Conservation (phyloP, 2,888 invertebrate genomes). For the Drosophila atripex region DNA sequence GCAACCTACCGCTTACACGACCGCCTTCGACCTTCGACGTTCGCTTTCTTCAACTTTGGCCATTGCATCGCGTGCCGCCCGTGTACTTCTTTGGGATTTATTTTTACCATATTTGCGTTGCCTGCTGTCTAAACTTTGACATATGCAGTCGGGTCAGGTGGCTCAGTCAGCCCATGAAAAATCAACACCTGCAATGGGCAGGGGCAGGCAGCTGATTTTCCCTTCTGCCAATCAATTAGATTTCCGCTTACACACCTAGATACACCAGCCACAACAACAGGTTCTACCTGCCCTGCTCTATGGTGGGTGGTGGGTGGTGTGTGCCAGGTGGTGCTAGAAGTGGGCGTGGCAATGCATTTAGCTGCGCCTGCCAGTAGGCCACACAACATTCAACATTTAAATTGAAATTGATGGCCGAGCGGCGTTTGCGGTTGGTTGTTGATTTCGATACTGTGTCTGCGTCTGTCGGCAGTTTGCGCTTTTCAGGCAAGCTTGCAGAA, state of each 20-base stretch:
- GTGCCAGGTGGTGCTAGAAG: background rate
- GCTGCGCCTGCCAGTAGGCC: conserved; percentile 52
- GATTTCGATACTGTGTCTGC: conserved; percentile 28
- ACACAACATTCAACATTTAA: conserved; percentile 63
- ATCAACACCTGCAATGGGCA: conserved; percentile 59
- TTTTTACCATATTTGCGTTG: conserved; percentile 75
- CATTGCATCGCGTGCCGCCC: conserved; percentile 71
- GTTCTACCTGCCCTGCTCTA: conserved; percentile 17
- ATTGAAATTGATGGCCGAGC: conserved; percentile 71
- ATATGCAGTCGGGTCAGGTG: conserved; percentile 58
- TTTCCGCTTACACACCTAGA: conserved; percentile 41
- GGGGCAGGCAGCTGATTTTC: conserved; percentile 13
- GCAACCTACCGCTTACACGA: conserved; percentile 38
- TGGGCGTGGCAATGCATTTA: conserved; percentile 12
- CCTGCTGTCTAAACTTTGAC: conserved; percentile 78
- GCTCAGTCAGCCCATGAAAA: conserved; percentile 11
- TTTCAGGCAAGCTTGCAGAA: conserved; percentile 21
- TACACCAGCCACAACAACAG: conserved; percentile 53
- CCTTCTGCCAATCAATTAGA: conserved; percentile 71
- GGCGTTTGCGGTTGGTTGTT: conserved; percentile 41
- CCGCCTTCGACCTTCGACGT: conserved; percentile 40
- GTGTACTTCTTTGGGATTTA: conserved; percentile 25
- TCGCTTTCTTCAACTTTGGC: conserved; percentile 33
- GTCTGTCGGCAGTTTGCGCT: conserved; percentile 23
- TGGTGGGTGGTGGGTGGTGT: background rate